Evolutionary conservation across 1,140 invertebrate genomes (phyloP).

Genomic region (Cecropterus lyciades): DNA sequence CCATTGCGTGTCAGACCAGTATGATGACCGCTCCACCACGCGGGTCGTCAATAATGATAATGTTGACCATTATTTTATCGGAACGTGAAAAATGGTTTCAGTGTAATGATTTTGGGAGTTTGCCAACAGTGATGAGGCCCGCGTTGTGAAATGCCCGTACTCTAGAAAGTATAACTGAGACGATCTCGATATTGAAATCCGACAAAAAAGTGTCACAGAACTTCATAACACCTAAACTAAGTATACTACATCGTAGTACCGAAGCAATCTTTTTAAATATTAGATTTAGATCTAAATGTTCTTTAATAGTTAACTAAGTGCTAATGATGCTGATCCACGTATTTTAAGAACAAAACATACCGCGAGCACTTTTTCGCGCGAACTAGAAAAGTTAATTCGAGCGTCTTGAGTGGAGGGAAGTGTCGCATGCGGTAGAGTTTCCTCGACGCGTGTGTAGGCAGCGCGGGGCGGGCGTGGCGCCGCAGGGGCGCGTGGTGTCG

Average conservation of each 20-base stretch:
- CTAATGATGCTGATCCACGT: not conserved
- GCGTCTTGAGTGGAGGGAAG: conserved; percentile 45
- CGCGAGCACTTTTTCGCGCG: conserved; percentile 37
- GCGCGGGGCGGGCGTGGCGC: conserved; percentile 52
- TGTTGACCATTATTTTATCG: conserved; percentile 36
- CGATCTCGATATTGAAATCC: conserved; percentile 6
- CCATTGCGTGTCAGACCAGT: no score
- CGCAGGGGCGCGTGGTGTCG: conserved; percentile 62
- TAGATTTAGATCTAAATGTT: not conserved
- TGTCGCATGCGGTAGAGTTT: conserved; percentile 76
- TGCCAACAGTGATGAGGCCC: conserved; percentile 36
- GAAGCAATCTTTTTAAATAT: no score
- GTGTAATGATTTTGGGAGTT: conserved; percentile 31
- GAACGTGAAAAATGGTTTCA: conserved; percentile 37
- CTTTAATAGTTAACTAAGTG: not conserved
- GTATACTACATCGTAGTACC: not conserved
- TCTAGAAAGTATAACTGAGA: not conserved
- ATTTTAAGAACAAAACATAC: conserved; percentile 5
- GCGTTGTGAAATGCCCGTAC: conserved; percentile 31
- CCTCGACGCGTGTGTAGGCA: conserved; percentile 46
- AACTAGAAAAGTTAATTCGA: conserved; percentile 33
- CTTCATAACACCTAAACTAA: not conserved
- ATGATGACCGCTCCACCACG: no score
- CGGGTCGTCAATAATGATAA: no score
- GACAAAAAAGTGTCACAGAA: conserved; percentile 1